Percentiles rank a stretch among this genome's conserved stretches.
These are phyloP conservation scores for Steatornis caripensis DNA, from an alignment of 2,113 vertebrate species.

Conservation along the genomic window DNA sequence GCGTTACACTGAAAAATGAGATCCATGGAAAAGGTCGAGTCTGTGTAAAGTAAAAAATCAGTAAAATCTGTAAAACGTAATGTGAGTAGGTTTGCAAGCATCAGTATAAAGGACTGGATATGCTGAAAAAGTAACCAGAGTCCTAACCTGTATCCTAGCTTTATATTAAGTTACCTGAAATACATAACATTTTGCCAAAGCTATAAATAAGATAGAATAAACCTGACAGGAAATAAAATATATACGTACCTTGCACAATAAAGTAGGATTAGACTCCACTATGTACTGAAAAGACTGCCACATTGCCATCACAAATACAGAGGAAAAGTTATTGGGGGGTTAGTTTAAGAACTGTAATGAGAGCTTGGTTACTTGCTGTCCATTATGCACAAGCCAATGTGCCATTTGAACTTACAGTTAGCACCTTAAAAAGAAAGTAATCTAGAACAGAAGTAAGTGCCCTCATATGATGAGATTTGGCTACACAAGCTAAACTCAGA, in stretches of 20 bases:
- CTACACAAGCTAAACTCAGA: not conserved
- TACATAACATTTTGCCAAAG: not conserved
- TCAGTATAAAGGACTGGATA: not conserved
- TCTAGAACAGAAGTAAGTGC: not conserved
- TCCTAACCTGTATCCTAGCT: not conserved
- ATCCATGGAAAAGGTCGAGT: not conserved
- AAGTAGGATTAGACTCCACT: not conserved
- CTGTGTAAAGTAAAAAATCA: not conserved
- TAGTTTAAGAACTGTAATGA: not conserved
- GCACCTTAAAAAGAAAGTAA: not conserved
- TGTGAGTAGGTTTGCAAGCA: not conserved
- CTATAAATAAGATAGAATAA: not conserved
- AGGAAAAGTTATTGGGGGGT: not conserved
- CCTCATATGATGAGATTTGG: not conserved
- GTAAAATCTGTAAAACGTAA: not conserved
- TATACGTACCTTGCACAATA: not conserved
- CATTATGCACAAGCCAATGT: not conserved
- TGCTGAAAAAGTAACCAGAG: not conserved
- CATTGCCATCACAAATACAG: not conserved
- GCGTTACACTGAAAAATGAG: not conserved
- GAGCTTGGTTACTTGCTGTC: not conserved
- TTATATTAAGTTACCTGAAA: not conserved
- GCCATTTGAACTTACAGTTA: not conserved
- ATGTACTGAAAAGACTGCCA: not conserved
- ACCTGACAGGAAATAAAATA: not conserved